Conservation (phyloP, 2,888 invertebrate species). For the Drosophila robusta region DNA sequence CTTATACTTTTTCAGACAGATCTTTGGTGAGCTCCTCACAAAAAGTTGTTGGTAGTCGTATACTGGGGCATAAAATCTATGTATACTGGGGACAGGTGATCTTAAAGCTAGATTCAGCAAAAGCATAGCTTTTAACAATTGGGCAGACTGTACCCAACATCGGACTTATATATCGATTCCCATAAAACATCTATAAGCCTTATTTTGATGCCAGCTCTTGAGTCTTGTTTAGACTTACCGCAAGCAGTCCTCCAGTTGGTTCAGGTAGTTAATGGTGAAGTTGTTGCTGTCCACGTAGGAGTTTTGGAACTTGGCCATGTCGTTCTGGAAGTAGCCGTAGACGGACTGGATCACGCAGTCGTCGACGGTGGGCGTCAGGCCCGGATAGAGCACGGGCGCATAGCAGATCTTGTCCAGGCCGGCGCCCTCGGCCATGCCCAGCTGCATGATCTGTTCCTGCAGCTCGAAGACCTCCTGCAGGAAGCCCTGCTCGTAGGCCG, state of each 20-base stretch:
- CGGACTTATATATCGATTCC: too few relatives aligned
- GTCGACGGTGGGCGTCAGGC: conserved; percentile 86
- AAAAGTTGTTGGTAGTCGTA: too few relatives aligned
- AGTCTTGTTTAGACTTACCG: conserved; percentile 63
- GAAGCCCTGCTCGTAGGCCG: conserved; percentile 92
- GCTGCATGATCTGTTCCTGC: conserved; percentile 88
- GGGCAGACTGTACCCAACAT: too few relatives aligned
- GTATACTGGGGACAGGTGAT: too few relatives aligned
- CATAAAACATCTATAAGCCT: too few relatives aligned
- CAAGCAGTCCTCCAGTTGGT: conserved; percentile 82
- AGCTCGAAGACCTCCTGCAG: conserved; percentile 89
- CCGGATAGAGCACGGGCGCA: conserved; percentile 91
- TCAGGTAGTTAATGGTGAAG: conserved; percentile 85
- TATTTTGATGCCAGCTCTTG: neutral
- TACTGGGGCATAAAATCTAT: too few relatives aligned
- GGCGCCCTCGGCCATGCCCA: conserved; percentile 86
- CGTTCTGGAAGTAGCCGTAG: conserved; percentile 91
- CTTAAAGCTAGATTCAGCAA: too few relatives aligned
- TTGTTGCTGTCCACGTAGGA: conserved; percentile 77
- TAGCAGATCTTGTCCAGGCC: conserved; percentile 91
- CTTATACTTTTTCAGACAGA: too few relatives aligned
- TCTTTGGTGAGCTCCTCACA: too few relatives aligned
- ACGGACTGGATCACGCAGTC: conserved; percentile 93
- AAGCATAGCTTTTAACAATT: too few relatives aligned
- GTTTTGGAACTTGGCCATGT: conserved; percentile 86